Evolutionary conservation across 2,888 invertebrate species (phyloP).

Genomic region (Tetrapedia diversipes): DNA sequence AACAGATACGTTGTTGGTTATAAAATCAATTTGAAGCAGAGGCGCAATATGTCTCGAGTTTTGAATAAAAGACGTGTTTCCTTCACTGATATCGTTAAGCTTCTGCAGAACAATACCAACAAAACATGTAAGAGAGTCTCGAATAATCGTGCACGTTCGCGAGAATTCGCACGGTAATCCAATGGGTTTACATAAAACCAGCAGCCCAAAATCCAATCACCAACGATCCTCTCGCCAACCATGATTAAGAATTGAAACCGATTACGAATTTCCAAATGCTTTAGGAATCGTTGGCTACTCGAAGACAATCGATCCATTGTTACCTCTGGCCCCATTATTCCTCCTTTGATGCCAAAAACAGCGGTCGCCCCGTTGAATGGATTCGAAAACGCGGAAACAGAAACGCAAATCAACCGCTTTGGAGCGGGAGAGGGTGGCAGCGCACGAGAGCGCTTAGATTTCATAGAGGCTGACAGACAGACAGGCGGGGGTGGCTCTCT

Average conservation of each 20-base stretch:
- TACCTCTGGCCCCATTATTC: background rate
- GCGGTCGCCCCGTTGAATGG: slow-evolving; percentile 7
- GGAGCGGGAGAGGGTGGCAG: slow-evolving; percentile 17
- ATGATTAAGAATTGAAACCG: background rate
- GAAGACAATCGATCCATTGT: background rate
- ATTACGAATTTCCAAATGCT: background rate
- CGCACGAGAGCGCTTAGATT: slow-evolving; percentile 43
- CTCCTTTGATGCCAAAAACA: background rate
- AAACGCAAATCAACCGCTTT: slow-evolving; percentile 60
- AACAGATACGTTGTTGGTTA: too few relatives aligned
- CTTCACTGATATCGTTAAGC: too few relatives aligned
- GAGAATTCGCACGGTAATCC: too few relatives aligned
- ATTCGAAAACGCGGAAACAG: slow-evolving; percentile 29
- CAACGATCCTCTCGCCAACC: too few relatives aligned
- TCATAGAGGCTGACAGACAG: slow-evolving; percentile 10
- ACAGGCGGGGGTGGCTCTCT: background rate
- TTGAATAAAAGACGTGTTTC: too few relatives aligned
- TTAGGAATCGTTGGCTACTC: background rate
- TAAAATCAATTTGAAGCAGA: too few relatives aligned
- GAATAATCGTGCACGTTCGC: too few relatives aligned
- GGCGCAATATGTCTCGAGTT: too few relatives aligned
- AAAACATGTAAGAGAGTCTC: too few relatives aligned
- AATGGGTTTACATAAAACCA: too few relatives aligned
- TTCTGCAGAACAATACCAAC: too few relatives aligned
- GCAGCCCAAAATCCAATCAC: too few relatives aligned